Percentiles rank a stretch among this genome's conserved stretches.
phyloP scores from a whole-genome alignment of 2,797 vertebrate genomes.

The Lacerta agilis region DNA sequence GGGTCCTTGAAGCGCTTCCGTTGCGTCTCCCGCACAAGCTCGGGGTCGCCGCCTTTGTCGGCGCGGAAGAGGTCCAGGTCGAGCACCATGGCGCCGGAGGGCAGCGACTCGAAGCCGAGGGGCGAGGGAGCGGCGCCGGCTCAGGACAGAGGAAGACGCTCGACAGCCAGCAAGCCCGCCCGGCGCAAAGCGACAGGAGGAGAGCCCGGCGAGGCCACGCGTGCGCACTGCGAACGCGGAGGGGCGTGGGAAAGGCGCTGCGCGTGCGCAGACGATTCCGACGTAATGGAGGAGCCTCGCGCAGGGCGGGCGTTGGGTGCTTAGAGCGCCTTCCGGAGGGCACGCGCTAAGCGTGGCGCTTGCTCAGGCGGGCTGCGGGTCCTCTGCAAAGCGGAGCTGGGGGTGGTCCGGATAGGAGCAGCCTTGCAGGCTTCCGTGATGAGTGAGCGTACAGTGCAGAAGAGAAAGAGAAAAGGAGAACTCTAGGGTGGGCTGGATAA shows the following conservation, averaged over 20 bases:
- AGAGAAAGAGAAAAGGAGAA: too few species aligned
- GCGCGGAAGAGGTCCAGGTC: slow-evolving; percentile 92
- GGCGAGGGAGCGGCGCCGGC: not conserved
- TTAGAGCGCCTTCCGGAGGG: too few species aligned
- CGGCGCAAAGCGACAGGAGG: not conserved
- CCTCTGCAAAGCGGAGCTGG: too few species aligned
- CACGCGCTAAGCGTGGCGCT: too few species aligned
- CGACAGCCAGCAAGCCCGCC: not conserved
- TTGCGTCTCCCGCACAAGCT: slow-evolving; percentile 86
- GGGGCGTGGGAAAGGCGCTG: slow-evolving; percentile 17
- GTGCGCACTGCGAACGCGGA: not conserved
- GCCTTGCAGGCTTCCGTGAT: too few species aligned
- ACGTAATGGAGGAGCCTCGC: too few species aligned
- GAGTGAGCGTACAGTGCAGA: too few species aligned
- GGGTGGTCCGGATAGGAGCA: too few species aligned
- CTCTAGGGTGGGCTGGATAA: too few species aligned
- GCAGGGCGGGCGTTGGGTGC: too few species aligned
- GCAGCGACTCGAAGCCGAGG: too few species aligned
- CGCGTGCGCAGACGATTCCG: slow-evolving; percentile 1
- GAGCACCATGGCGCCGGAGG: slow-evolving; percentile 84
- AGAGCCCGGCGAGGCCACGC: accelerated
- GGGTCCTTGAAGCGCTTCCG: slow-evolving; percentile 94
- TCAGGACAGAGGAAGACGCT: not conserved
- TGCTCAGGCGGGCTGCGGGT: too few species aligned
- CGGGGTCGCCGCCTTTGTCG: slow-evolving; percentile 95